Evolutionary conservation across 1,140 invertebrate species (phyloP).

Genomic region (Zophobas atratus): DNA sequence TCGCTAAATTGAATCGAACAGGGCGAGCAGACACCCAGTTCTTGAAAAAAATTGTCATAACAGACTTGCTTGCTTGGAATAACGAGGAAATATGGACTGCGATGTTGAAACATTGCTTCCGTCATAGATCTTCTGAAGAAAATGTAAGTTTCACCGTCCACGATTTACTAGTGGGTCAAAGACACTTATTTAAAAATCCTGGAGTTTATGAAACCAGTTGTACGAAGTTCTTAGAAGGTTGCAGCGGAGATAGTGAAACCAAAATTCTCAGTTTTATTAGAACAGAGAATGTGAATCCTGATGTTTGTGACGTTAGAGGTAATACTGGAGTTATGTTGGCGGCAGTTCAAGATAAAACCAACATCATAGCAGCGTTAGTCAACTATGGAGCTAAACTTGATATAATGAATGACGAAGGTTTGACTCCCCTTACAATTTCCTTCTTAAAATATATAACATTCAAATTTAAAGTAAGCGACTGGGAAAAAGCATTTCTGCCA

Average conservation of each 20-base stretch:
- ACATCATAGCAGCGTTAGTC: slow-evolving; percentile 63
- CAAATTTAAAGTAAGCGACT: slow-evolving; percentile 64
- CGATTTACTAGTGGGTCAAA: slow-evolving; percentile 58
- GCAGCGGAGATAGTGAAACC: slow-evolving; percentile 62
- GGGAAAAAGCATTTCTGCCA: slow-evolving; percentile 67
- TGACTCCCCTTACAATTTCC: slow-evolving; percentile 69
- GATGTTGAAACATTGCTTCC: slow-evolving; percentile 62
- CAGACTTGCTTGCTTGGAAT: slow-evolving; percentile 65
- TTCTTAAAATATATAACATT: slow-evolving; percentile 66
- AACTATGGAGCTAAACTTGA: slow-evolving; percentile 70
- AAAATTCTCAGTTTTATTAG: slow-evolving; percentile 67
- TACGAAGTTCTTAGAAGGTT: slow-evolving; percentile 56
- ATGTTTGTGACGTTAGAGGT: slow-evolving; percentile 69
- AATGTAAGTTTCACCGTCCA: slow-evolving; percentile 56
- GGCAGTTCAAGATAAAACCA: slow-evolving; percentile 63
- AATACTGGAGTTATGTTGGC: slow-evolving; percentile 71
- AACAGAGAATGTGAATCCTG: slow-evolving; percentile 66
- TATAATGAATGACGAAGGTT: slow-evolving; percentile 70
- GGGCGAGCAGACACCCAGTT: slow-evolving; percentile 16
- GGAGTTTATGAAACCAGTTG: slow-evolving; percentile 61
- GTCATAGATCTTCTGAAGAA: slow-evolving; percentile 59
- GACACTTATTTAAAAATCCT: slow-evolving; percentile 51
- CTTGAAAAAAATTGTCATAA: slow-evolving; percentile 52
- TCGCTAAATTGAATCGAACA: slow-evolving; percentile 24
- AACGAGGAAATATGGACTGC: slow-evolving; percentile 60